phyloP scores from a whole-genome alignment of 2,888 invertebrate genomes.

The Eilema caniola region DNA sequence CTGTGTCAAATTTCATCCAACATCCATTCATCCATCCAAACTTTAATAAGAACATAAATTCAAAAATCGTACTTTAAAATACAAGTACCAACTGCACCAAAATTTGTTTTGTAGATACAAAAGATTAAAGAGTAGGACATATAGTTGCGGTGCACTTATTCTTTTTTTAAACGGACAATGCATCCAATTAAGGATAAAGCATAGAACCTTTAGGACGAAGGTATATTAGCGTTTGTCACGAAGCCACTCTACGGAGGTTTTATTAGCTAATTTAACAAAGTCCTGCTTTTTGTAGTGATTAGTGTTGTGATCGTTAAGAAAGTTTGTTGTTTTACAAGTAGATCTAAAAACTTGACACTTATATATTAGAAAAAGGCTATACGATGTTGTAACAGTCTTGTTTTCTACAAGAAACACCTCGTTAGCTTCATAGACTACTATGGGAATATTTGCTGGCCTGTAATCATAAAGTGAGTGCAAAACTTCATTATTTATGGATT shows the following conservation, averaged over 20 bases:
- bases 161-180: conserved; percentile 48
- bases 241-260: conserved; percentile 55
- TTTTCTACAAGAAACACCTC: conserved; percentile 3
- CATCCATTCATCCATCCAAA: too few species aligned
- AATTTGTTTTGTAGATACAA: conserved; percentile 16
- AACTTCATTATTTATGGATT: background rate
- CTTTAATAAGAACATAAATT: background rate
- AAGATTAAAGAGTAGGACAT: background rate
- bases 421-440: conserved; percentile 3
- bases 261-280: conserved; percentile 59
- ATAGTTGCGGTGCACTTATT: conserved; percentile 16
- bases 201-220: conserved; percentile 56
- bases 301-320: conserved; percentile 30
- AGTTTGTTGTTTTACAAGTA: conserved; percentile 31
- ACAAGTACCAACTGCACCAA: background rate
- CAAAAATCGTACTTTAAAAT: conserved; percentile 14
- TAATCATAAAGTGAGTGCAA: background rate
- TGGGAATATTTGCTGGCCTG: background rate
- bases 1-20: too few species aligned
- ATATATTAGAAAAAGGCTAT: conserved; percentile 8
- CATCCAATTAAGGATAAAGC: conserved; percentile 71
- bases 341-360: background rate
- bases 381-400: background rate
- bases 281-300: conserved; percentile 46
- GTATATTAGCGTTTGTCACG: conserved; percentile 62